These are phyloP conservation scores for Therioaphis trifolii DNA, from an alignment of 2,888 invertebrate genomes.

Conservation along the genomic window DNA sequence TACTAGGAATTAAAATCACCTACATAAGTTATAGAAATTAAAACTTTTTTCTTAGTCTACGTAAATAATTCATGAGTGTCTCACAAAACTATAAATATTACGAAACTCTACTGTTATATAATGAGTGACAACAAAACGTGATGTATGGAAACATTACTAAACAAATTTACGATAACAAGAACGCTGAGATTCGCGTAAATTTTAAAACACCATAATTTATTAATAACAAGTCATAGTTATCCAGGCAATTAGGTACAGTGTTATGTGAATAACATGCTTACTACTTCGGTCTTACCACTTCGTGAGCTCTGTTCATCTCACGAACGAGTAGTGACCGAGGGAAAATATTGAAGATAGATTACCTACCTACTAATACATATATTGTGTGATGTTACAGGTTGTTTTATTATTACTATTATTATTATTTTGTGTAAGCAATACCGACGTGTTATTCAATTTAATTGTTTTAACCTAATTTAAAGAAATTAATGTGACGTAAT, in stretches of 20 bases:
- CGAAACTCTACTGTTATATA: not conserved
- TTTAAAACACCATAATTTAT: not conserved
- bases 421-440: not conserved
- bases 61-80: not conserved
- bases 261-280: not conserved
- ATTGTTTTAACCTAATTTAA: not conserved
- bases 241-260: not conserved
- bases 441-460: not conserved
- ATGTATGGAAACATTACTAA: not conserved
- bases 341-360: no score
- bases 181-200: not conserved
- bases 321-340: no score
- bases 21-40: no score
- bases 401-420: not conserved
- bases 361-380: no score
- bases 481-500: not conserved
- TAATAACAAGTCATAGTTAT: not conserved
- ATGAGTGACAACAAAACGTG: constrained; percentile 11
- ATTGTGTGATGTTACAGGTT: not conserved
- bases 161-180: not conserved
- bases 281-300: not conserved
- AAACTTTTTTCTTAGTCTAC: no score
- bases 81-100: not conserved
- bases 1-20: no score
- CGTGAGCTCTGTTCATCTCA: not conserved